phyloP scores from a whole-genome alignment of 2,113 vertebrate species.

The Epinephelus lanceolatus region DNA sequence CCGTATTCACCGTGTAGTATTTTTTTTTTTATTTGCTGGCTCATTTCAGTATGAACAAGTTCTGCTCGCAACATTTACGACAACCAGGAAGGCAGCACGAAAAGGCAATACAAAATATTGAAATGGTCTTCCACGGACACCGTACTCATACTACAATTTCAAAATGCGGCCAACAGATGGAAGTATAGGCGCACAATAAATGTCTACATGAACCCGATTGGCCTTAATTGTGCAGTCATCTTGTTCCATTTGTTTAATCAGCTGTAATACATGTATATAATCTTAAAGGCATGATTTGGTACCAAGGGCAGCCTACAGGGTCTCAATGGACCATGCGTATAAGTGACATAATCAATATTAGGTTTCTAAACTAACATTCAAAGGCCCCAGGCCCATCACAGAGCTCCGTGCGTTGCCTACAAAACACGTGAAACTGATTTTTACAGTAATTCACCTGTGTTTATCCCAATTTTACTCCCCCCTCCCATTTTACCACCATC shows the following conservation, averaged over 20 bases:
- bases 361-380: neutral
- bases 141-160: slow-evolving; percentile 13
- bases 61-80: rapidly evolving
- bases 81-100: neutral
- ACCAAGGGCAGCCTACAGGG: neutral
- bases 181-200: neutral
- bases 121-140: slow-evolving; percentile 24
- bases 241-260: too few species aligned
- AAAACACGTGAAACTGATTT: neutral
- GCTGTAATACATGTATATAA: too few species aligned
- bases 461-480: neutral
- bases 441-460: neutral
- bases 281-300: too few species aligned
- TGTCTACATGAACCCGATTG: too few species aligned
- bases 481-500: neutral
- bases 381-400: too few species aligned
- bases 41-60: rapidly evolving
- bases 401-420: neutral
- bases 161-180: slow-evolving; percentile 46
- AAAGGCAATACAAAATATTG: neutral
- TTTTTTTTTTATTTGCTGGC: neutral
- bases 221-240: too few species aligned
- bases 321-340: neutral
- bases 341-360: neutral
- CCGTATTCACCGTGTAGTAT: neutral